Percentiles rank a stretch among this genome's conserved stretches.
phyloP scores from a whole-genome alignment of 2,888 invertebrate species.

The Pheosia gnoma region DNA sequence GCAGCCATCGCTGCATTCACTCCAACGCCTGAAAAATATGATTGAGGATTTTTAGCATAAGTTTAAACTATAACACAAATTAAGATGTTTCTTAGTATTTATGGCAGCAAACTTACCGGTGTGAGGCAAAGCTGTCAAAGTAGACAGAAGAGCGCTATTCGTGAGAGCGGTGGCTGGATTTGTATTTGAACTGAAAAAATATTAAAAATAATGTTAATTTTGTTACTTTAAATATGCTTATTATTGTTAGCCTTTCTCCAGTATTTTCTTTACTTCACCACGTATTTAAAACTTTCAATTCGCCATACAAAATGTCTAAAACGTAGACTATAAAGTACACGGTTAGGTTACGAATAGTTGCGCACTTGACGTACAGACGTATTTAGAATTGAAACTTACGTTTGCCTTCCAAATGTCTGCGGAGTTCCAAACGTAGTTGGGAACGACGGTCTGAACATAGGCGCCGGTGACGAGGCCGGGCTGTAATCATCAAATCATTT shows the following conservation, averaged over 20 bases:
- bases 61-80: too few species aligned
- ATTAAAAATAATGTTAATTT: not conserved
- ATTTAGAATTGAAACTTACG: conserved; percentile 45
- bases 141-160: conserved; percentile 73
- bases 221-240: too few species aligned
- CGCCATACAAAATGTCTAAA: too few species aligned
- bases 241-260: too few species aligned
- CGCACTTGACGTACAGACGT: too few species aligned
- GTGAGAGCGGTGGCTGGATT: conserved; percentile 67
- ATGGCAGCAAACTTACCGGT: conserved; percentile 54
- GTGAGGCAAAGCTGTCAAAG: conserved; percentile 74
- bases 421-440: conserved; percentile 88
- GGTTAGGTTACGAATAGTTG: too few species aligned
- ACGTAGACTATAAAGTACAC: too few species aligned
- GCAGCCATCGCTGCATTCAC: conserved; percentile 82
- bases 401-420: conserved; percentile 75
- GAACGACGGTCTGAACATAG: conserved; percentile 89
- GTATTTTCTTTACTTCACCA: too few species aligned
- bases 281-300: too few species aligned
- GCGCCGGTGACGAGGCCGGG: conserved; percentile 86
- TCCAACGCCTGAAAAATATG: conserved; percentile 58
- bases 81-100: too few species aligned
- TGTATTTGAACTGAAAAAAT: conserved; percentile 62
- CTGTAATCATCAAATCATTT: conserved; percentile 61
- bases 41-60: not conserved